Base-by-base conservation (phyloP, 2,113 vertebrate species). In the Gavia stellata region DNA sequence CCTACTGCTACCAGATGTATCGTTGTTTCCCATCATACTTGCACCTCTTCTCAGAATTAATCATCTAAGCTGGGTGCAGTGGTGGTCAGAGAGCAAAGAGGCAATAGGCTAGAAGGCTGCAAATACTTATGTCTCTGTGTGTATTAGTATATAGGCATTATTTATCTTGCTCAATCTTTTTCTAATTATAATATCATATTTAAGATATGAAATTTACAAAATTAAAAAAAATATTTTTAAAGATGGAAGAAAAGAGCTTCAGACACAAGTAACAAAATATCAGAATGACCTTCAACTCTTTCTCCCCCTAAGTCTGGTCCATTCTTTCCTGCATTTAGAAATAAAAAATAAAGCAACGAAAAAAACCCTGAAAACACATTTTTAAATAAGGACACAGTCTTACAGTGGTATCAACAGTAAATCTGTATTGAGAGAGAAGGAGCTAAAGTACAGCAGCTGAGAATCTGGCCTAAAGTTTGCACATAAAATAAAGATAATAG, bases 81-180 rank as follows among this genome's bases (percentile, higher is more conserved):
- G 19, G 20, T 67, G 33, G 9, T 13, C 3, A 3, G n/a, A 56
- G 25, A 86, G 28, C 7, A 90, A 86, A 88, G 19, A 45, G 14
- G 14, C 58, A 61, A 23, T 8, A 70, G 17, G 58, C 6, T 52
- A 15, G 18, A 82, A 82, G 10, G 28, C 42, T 70, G 42, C 14
- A 86, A 45, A 70, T 53, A 55, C 18, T 25, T 49, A 18, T 1
- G 1, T 38, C 14, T 65, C 0, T n/a, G 2, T 70, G 9, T 42
- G 9, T 34, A 15, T 66, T 58, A 70, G 6, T 42, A 53, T 19
- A 28, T 2, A 16, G 15, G 25, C 70, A 3, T 34, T 53, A 86
- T 34, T 81, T 86, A 73, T 12, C 21, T 89, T 36, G 15, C 4
- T 66, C 62, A 52, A 42, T 61, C 5, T 89, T 83, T 74, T 14